Conservation (phyloP, 2,888 invertebrate species). For the Rhagophthalmus giganteus region DNA sequence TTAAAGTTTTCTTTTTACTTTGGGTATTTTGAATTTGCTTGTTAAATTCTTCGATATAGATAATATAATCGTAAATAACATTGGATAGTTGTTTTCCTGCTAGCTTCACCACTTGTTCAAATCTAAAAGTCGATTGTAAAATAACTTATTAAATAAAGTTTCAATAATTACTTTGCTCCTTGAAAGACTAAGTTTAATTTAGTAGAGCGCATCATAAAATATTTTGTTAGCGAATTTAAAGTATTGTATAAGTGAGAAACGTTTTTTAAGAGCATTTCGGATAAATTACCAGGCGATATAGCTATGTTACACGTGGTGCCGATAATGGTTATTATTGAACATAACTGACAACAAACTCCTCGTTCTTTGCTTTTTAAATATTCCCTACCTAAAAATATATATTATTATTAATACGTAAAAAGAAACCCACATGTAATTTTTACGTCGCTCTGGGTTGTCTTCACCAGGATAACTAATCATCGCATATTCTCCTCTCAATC, state of each 20-base stretch:
- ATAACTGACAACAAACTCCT: slow-evolving; percentile 62
- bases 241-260: slow-evolving; percentile 60
- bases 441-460: slow-evolving; percentile 46
- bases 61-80: slow-evolving; percentile 62
- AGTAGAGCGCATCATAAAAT: slow-evolving; percentile 60
- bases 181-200: slow-evolving; percentile 57
- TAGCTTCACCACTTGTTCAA: slow-evolving; percentile 61
- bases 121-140: slow-evolving; percentile 46
- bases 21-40: slow-evolving; percentile 41
- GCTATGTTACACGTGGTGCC: slow-evolving; percentile 58
- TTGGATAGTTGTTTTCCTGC: slow-evolving; percentile 64
- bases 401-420: too few relatives aligned
- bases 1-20: slow-evolving; percentile 44
- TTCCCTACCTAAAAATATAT: slow-evolving; percentile 50
- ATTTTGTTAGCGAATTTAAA: slow-evolving; percentile 62
- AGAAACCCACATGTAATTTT: too few relatives aligned
- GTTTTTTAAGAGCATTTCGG: slow-evolving; percentile 62
- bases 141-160: slow-evolving; percentile 1
- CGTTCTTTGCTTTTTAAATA: slow-evolving; percentile 59
- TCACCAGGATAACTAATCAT: slow-evolving; percentile 45
- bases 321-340: slow-evolving; percentile 59
- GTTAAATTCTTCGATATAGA: slow-evolving; percentile 61
- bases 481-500: slow-evolving; percentile 52
- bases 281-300: slow-evolving; percentile 58
- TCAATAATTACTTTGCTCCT: slow-evolving; percentile 54